phyloP scores from a whole-genome alignment of 2,888 invertebrate genomes.

The Masnerella sp. region DNA sequence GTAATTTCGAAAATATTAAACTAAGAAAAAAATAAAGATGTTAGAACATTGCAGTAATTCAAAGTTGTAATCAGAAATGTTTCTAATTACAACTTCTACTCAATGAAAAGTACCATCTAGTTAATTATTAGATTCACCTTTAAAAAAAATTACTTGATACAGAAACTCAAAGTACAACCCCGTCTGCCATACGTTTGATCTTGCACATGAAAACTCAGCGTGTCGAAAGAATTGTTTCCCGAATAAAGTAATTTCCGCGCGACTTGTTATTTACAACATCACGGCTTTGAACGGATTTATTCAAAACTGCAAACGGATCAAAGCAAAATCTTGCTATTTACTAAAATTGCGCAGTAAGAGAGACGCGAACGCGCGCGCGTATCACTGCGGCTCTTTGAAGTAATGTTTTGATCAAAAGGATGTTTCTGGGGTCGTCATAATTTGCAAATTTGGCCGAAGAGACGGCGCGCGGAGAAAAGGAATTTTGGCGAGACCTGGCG shows the following conservation, averaged over 20 bases:
- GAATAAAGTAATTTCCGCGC: constrained; percentile 13
- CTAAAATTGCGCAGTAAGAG: constrained; percentile 35
- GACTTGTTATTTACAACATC: constrained; percentile 33
- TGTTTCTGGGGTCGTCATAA: constrained; percentile 35
- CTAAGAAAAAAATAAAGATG: too few species aligned
- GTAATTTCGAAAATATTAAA: too few species aligned
- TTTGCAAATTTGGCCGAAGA: constrained; percentile 32
- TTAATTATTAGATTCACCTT: too few species aligned
- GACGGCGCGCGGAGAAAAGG: constrained; percentile 6
- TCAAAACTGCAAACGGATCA: constrained; percentile 39
- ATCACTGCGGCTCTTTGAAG: constrained; percentile 35
- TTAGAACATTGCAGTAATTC: too few species aligned
- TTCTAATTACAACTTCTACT: too few species aligned
- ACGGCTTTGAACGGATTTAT: constrained; percentile 26
- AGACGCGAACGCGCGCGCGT: constrained; percentile 4
- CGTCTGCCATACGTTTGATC: too few species aligned
- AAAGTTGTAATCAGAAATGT: too few species aligned
- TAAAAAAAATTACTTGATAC: too few species aligned
- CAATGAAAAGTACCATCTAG: too few species aligned
- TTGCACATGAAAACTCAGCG: too few species aligned
- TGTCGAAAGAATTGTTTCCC: not conserved
- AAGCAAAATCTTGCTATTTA: constrained; percentile 45
- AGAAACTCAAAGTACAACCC: too few species aligned
- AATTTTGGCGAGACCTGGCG: constrained; percentile 37
- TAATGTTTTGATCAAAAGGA: constrained; percentile 45